Base-by-base conservation (phyloP, 2,888 invertebrate genomes). In the Carabus problematicus region DNA sequence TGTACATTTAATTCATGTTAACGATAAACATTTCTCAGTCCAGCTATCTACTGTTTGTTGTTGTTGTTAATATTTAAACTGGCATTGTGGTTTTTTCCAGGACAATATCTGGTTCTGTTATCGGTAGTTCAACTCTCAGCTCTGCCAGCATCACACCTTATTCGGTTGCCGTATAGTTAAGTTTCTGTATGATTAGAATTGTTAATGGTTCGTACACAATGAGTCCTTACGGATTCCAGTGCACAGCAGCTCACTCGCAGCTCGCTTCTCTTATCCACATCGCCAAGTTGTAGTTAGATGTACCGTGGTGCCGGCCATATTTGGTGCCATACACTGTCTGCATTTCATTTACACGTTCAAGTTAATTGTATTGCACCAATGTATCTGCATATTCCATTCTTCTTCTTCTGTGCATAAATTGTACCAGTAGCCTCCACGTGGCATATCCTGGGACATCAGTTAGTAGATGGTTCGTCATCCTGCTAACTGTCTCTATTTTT, bases 201-300 rank as follows among this genome's bases (percentile, higher is more conserved):
- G 64, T 64, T 64, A 56, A 64, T 64, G 64, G 64, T 42, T 43
- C 19, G 42, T 64, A 41, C 63, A 64, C 63, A 64, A 64, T 52
- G 55, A 54, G 18, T 14, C 6, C 29, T 29, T 29, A 12, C 63
- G 18, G 39, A 61, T 61, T 61, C 61, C 61, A 49, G 29, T 19
- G 61, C 16, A 19, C 12, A 49, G 49, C 49, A 49, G 49, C 49
- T n/a, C 45, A 45, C 45, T 12, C 2, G 7, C n/a, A 49, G 18
- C 14, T 16, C 14, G n/a, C n/a, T 18, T 8, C 49, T 16, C 49
- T 43, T 42, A 16, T 43, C 60, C 43, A n/a, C 19, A 14, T 60
- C 19, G 43, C 43, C 18, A 4, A 16, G 43, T 43, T 43, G 14
- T 41, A 59, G 29, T 29, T 11, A 1, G 16, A n/a, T 45, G 19